A percentile compares a stretch with the other conserved stretches of the same genome.
Conservation (phyloP, 2,888 invertebrate species). For the Dugesia japonica region DNA sequence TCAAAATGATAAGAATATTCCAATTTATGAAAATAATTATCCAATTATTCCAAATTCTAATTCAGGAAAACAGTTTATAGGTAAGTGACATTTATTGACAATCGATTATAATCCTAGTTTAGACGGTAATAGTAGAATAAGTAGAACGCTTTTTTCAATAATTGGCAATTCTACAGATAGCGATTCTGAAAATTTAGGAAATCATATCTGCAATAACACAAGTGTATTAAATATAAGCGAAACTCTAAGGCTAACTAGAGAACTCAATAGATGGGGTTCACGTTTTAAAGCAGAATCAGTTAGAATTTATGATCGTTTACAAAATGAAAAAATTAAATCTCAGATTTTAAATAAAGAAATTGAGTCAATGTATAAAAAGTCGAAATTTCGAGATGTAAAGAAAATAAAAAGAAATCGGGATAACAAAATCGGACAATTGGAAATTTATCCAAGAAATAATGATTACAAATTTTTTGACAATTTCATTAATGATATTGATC, state of each 20-base stretch:
- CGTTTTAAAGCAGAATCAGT: background rate
- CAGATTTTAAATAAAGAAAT: background rate
- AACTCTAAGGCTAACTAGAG: background rate
- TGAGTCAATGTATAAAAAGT: background rate
- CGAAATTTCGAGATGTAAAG: background rate
- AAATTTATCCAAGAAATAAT: background rate
- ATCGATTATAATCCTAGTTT: no score
- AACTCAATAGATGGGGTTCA: background rate
- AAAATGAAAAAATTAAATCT: background rate
- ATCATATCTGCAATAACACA: background rate
- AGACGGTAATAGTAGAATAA: background rate
- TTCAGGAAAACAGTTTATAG: background rate
- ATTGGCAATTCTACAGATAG: background rate
- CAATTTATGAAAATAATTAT: background rate
- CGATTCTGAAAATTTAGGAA: background rate
- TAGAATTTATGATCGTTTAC: background rate
- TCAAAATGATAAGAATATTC: background rate
- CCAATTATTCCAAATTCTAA: background rate
- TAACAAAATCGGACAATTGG: background rate
- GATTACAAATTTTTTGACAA: background rate
- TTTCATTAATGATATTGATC: conserved; percentile 8
- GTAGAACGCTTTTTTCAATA: background rate
- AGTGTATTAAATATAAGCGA: background rate
- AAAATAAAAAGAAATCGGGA: conserved; percentile 2
- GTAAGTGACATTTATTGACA: background rate